Conservation (phyloP, 2,888 invertebrate species). For the Microdon myrmicae region DNA sequence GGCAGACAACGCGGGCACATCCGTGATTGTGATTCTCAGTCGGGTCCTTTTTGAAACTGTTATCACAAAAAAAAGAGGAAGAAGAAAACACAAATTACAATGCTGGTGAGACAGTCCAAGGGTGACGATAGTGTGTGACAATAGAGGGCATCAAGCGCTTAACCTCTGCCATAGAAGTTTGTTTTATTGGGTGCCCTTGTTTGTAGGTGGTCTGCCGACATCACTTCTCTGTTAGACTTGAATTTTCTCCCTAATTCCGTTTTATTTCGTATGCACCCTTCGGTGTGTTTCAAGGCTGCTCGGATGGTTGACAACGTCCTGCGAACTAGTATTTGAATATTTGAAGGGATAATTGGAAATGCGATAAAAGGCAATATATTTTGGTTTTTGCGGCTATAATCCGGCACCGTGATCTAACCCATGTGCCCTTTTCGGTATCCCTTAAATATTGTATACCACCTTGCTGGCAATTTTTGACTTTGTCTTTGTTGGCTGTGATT, state of each 20-base stretch:
- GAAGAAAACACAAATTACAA: too few relatives aligned
- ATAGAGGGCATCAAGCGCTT: slow-evolving; percentile 26
- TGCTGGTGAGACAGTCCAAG: too few relatives aligned
- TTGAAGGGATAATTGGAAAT: slow-evolving; percentile 25
- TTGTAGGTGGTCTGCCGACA: slow-evolving; percentile 38
- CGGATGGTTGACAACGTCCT: slow-evolving; percentile 13
- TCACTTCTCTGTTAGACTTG: slow-evolving; percentile 34
- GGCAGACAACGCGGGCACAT: slow-evolving; percentile 31
- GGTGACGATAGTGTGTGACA: too few relatives aligned
- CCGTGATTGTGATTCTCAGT: slow-evolving; percentile 2
- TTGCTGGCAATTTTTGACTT: too few relatives aligned
- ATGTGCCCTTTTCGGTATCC: too few relatives aligned
- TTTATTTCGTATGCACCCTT: slow-evolving; percentile 33
- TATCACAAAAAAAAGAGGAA: too few relatives aligned
- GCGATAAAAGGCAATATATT: slow-evolving; percentile 33
- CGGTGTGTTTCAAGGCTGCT: slow-evolving; percentile 6
- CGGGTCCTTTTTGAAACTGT: too few relatives aligned
- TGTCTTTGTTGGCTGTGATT: too few relatives aligned
- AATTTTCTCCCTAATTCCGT: slow-evolving; percentile 12
- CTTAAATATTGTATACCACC: too few relatives aligned
- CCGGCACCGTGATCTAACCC: too few relatives aligned
- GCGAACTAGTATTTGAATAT: slow-evolving; percentile 20
- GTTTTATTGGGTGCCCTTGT: slow-evolving; percentile 34
- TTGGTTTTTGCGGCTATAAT: slow-evolving; percentile 16
- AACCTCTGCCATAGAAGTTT: slow-evolving; percentile 35